Conservation (phyloP, 2,113 vertebrate species). For the Rousettus leschenaultii region DNA sequence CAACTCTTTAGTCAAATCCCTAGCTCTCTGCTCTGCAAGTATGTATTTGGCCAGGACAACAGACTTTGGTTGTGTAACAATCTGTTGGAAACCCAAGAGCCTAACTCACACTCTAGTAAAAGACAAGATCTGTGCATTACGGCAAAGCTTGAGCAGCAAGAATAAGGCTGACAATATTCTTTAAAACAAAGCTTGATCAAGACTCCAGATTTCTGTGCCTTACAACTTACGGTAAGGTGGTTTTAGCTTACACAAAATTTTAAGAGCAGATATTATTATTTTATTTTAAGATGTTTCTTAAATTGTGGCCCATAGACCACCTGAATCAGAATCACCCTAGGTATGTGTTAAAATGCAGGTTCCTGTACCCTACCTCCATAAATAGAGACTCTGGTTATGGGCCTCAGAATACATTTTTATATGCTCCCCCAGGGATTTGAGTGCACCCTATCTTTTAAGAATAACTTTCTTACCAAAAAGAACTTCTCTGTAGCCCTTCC, state of each 20-base stretch:
- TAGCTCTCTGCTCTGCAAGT: not conserved
- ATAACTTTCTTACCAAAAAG: not conserved
- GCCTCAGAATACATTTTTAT: not conserved
- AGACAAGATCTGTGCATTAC: not conserved
- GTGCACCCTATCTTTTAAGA: not conserved
- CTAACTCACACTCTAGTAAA: not conserved
- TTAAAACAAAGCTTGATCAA: not conserved
- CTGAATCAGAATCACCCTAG: not conserved
- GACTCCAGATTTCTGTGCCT: not conserved
- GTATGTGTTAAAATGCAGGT: not conserved
- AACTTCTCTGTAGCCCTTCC: not conserved
- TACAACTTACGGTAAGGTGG: not conserved
- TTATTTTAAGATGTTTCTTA: constrained; percentile 3
- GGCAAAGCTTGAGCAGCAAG: not conserved
- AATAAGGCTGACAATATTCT: not conserved
- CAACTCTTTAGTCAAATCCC: not conserved
- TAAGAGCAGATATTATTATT: not conserved
- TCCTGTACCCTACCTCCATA: not conserved
- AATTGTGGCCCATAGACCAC: not conserved
- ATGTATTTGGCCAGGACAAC: not conserved
- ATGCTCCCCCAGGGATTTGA: not conserved
- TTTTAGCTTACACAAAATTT: not conserved
- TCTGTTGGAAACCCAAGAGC: not conserved
- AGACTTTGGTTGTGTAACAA: not conserved
- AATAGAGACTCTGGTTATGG: not conserved